Evolutionary conservation across 2,797 vertebrate genomes (phyloP).

Genomic region (Mormyrops attenuatus): DNA sequence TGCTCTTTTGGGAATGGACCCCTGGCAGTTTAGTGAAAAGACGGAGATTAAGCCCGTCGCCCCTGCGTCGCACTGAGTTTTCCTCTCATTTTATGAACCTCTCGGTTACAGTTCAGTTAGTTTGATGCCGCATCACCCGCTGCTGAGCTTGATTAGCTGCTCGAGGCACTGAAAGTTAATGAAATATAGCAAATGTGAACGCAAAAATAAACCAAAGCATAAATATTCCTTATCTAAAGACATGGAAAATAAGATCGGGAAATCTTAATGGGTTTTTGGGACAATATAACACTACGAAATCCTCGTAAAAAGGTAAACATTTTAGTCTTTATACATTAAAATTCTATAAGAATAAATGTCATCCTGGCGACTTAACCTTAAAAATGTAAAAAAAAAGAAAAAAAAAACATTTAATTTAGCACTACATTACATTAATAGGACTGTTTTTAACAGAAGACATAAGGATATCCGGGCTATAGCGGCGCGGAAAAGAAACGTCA

Average conservation of each 20-base stretch:
- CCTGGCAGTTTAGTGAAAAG: background rate
- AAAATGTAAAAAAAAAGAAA: background rate
- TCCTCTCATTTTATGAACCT: background rate
- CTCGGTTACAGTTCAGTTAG: background rate
- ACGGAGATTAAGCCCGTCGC: background rate
- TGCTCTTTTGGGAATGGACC: background rate
- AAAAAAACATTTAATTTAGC: background rate
- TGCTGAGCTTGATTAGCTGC: background rate
- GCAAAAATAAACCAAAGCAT: background rate
- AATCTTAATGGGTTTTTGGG: background rate
- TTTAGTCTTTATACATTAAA: background rate
- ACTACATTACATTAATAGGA: background rate
- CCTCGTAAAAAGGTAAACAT: background rate
- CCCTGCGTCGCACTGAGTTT: background rate
- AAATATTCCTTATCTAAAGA: slow-evolving; percentile 2
- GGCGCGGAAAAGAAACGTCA: background rate
- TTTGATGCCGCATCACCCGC: background rate
- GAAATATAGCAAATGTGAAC: slow-evolving; percentile 5
- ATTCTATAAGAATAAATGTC: background rate
- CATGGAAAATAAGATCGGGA: background rate
- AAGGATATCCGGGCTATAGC: background rate
- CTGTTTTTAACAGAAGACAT: background rate
- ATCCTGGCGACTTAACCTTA: background rate
- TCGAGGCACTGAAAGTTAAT: slow-evolving; percentile 5
- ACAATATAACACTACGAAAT: background rate